Base-by-base conservation (phyloP, 1,140 invertebrate species). In the Drosophila nikananu region DNA sequence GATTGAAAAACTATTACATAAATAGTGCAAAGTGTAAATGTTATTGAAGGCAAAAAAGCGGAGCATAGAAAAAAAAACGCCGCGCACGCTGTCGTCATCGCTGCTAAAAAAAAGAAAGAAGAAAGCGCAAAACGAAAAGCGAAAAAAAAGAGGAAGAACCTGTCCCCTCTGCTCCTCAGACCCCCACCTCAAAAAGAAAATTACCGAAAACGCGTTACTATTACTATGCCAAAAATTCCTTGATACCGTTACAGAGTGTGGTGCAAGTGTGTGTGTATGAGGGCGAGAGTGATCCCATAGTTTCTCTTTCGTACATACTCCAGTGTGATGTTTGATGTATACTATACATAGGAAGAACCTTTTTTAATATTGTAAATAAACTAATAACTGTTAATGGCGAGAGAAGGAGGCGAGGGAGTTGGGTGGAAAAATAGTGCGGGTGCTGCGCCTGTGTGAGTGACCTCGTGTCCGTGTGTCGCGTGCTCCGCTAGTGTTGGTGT, bases 11-110 rank as follows among this genome's bases (percentile, higher is more conserved):
- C 84, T 87, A 87, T 87, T 87, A 87, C 84, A 87, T 87, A 87
- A 87, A 87, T 87, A 81, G 84, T 89, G 82, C 84, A 89, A 89
- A 84, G 81, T 89, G 84, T 87, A 87, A 87, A 87, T 87, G 83
- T 87, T 87, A 89, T 87, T 87, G 84, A 87, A 87, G 80, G 83
- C 77, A 83, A 71, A 76, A 81, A 81, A 59, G 67, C 77, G 49
- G 83, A 68, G 67, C 67, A 71, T 32, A 37, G 37, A 30, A 52
- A 66, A 77, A 79, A 81, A 77, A 74, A 52, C 67, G 83, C 77
- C 78, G 82, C 76, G 79, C 83, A 83, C 80, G 80, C 83, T 86
- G 83, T 89, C 84, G 84, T 87, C 84, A 87, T 87, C 84, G 80
- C 83, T 79, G 80, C 77, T 71, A 80, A 81, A 75, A 83, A 76